Conservation (phyloP, 1,140 invertebrate species). For the Heliconius congener region DNA sequence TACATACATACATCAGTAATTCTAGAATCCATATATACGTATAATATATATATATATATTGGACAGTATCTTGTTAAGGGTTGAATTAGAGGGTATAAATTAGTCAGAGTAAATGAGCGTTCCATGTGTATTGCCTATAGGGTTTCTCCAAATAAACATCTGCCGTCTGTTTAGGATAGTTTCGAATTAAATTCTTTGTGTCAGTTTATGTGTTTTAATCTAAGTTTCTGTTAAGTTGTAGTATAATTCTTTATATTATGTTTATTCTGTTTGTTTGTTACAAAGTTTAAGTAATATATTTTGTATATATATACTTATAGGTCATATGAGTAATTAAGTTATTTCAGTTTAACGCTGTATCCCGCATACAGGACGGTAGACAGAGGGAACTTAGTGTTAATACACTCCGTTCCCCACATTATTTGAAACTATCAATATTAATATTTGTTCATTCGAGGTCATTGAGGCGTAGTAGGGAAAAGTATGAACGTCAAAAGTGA, state of each 20-base stretch:
- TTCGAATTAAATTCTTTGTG: constrained; percentile 37
- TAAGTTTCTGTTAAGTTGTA: constrained; percentile 24
- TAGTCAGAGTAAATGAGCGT: constrained; percentile 61
- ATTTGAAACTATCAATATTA: too few species aligned
- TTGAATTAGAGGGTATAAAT: constrained; percentile 76
- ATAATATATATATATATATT: constrained; percentile 19
- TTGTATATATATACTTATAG: neutral
- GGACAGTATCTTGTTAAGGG: constrained; percentile 72
- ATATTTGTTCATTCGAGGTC: too few species aligned
- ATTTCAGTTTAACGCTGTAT: too few species aligned
- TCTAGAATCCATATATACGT: constrained; percentile 32
- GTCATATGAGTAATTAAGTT: neutral
- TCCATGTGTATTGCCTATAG: constrained; percentile 53
- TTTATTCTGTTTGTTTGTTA: neutral
- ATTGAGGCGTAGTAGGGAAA: too few species aligned
- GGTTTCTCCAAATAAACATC: constrained; percentile 32
- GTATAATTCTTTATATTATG: neutral
- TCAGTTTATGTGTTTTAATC: constrained; percentile 29
- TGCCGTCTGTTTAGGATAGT: constrained; percentile 42
- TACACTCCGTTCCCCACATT: too few species aligned
- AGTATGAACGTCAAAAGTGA: too few species aligned
- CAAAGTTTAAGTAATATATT: neutral
- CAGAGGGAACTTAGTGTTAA: too few species aligned
- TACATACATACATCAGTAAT: constrained; percentile 43
- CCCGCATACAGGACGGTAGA: too few species aligned